phyloP scores from a whole-genome alignment of 1,140 invertebrate genomes.

The Tetraneura akinire region DNA sequence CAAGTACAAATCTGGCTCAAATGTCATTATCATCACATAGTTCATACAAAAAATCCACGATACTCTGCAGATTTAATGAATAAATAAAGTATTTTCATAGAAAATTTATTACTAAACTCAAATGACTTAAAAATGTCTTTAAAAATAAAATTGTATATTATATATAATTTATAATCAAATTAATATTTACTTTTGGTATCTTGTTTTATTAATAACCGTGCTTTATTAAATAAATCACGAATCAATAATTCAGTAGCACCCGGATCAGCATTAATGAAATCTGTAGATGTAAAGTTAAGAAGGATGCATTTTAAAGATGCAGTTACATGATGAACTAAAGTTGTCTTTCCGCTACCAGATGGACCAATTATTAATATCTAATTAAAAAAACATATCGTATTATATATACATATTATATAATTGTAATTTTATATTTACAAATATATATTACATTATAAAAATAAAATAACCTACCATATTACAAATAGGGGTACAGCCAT shows the following conservation, averaged over 20 bases:
- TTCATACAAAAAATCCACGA: no score
- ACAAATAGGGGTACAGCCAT: neutral
- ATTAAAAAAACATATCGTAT: slow-evolving; percentile 15
- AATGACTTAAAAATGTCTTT: no score
- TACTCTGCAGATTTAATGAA: no score
- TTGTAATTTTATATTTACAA: no score
- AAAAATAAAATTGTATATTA: slow-evolving; percentile 27
- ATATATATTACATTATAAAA: no score
- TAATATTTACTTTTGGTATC: slow-evolving; percentile 52
- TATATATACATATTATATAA: neutral
- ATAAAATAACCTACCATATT: slow-evolving; percentile 16
- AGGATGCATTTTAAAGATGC: slow-evolving; percentile 50
- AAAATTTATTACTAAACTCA: no score
- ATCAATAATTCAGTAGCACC: slow-evolving; percentile 60
- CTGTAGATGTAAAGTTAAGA: slow-evolving; percentile 52
- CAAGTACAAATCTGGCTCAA: no score
- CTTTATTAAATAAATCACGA: slow-evolving; percentile 59
- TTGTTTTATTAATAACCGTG: slow-evolving; percentile 56
- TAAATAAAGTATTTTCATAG: no score
- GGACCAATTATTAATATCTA: slow-evolving; percentile 55
- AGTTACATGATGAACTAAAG: slow-evolving; percentile 52
- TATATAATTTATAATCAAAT: slow-evolving; percentile 38
- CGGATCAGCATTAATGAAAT: slow-evolving; percentile 56
- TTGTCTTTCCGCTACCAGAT: slow-evolving; percentile 55
- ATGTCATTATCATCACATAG: no score